Evolutionary conservation across 64 coral and sea anemone species (phyloP), one percentile per base, ranked within the genome.

Genomic region (Acropora yongei): DNA sequence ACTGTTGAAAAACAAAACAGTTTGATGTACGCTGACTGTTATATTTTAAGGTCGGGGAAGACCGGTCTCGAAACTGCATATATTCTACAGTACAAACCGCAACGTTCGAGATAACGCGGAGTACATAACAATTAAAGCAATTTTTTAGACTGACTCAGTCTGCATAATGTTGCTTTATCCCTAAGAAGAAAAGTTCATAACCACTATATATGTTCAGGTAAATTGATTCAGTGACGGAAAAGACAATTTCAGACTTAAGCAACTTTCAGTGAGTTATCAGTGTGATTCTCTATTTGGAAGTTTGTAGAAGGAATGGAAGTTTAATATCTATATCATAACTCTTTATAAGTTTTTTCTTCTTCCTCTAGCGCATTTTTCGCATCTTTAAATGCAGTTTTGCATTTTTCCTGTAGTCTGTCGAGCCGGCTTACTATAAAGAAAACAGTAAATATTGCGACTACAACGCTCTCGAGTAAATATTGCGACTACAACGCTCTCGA

Each of bases 1-100:
- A 91, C 89, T 91, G 45, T 47, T 87, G 47, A 74, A 72, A 74
- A 69, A 18, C 66, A 87, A 87, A 74, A 75, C 39, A 6, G 41
- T 12, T 44, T 43, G 9, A 63, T 63, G 14, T 63, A 63, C 58
- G 58, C 58, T 13, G 58, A 63, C 58, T 63, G 41, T 14, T 75
- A 41, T 41, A 20, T 20, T 71, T n/a, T 71, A 20, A n/a, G 67
- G 67, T 71, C 61, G 19, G 67, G 18, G 39, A 4, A 81, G 3
- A 20, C 8, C 76, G 46, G 76, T 47, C 76, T 16, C 67, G 2
- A 78, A 63, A 4, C 58, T 63, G 58, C 58, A 63, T 49, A 49
- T 17, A 48, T 78, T 78, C 16, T 18, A 78, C 47, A 50, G 44
- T 78, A n/a, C 58, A 63, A 63, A 50, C 13, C 6, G 76, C 58